A percentile compares a stretch with the other conserved stretches of the same genome.
These are phyloP conservation scores for Bathynomus jamesi DNA, from an alignment of 1,140 invertebrate species.

Conservation along the genomic window DNA sequence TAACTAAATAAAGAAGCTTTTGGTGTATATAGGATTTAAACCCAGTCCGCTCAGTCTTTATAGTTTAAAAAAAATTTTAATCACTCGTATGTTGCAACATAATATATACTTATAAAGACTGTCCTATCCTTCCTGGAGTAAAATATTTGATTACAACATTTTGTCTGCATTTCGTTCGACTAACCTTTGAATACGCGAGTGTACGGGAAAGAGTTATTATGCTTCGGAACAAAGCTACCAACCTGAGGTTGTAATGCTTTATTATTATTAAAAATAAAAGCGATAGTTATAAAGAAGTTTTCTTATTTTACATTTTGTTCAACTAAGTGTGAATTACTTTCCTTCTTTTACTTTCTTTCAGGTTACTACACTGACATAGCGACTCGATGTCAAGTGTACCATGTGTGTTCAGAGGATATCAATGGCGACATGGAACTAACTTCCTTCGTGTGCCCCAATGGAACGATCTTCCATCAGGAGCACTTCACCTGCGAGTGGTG, in stretches of 20 bases:
- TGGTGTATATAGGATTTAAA: too few species aligned
- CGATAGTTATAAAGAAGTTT: background rate
- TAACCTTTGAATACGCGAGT: too few species aligned
- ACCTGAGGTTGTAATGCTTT: background rate
- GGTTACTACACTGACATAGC: slow-evolving; percentile 42
- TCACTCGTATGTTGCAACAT: too few species aligned
- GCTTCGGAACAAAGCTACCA: background rate
- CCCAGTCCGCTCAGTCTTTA: too few species aligned
- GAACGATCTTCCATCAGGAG: slow-evolving; percentile 70
- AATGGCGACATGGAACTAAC: slow-evolving; percentile 13
- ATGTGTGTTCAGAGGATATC: slow-evolving; percentile 37
- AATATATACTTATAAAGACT: too few species aligned
- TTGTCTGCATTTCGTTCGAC: too few species aligned
- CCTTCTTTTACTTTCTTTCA: slow-evolving; percentile 14
- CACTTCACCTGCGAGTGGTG: slow-evolving; percentile 87
- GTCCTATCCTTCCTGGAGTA: too few species aligned
- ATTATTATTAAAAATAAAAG: background rate
- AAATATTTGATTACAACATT: too few species aligned
- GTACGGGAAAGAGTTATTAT: background rate
- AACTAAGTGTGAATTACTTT: background rate
- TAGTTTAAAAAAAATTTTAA: too few species aligned
- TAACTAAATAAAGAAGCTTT: too few species aligned
- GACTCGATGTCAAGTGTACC: slow-evolving; percentile 40
- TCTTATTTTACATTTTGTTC: background rate
- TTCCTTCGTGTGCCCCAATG: slow-evolving; percentile 37